phyloP scores from a whole-genome alignment of 2,888 invertebrate species.

The Drosophila nr. perissopoda region DNA sequence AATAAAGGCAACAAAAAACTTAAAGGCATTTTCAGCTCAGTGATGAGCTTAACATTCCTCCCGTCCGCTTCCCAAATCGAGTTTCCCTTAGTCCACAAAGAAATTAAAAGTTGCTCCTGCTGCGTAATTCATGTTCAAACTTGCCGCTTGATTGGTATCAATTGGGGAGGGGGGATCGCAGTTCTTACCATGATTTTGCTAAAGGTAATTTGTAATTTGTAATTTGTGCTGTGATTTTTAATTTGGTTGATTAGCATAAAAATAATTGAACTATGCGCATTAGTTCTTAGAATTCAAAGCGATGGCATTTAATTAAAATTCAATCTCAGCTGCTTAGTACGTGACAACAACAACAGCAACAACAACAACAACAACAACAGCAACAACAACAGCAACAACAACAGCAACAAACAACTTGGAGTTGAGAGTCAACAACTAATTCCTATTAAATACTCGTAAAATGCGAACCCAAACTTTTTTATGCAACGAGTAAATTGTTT shows the following conservation, averaged over 20 bases:
- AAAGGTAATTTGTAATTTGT: conserved; percentile 11
- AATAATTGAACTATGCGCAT: conserved; percentile 19
- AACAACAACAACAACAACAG: conserved; percentile 34
- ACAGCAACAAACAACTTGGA: conserved; percentile 16
- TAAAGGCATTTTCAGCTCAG: conserved; percentile 33
- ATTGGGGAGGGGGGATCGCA: neutral
- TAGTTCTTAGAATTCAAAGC: neutral
- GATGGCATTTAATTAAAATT: conserved; percentile 52
- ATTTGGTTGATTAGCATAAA: conserved; percentile 46
- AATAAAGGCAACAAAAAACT: conserved; percentile 27
- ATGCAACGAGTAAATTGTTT: conserved; percentile 38
- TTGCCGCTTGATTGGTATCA: conserved; percentile 13
- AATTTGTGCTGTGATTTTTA: conserved; percentile 18
- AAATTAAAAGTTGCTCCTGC: conserved; percentile 52
- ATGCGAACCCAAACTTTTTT: neutral
- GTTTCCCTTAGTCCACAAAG: conserved; percentile 10
- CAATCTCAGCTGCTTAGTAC: conserved; percentile 41
- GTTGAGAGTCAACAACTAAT: conserved; percentile 41
- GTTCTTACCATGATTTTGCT: conserved; percentile 3
- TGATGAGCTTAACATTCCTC: conserved; percentile 13
- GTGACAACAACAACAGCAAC: conserved; percentile 32
- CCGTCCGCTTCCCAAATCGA: neutral
- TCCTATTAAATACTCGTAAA: conserved; percentile 21
- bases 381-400: too few species aligned
- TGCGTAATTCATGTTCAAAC: conserved; percentile 24